Conservation (phyloP, 2,888 invertebrate species). For the Lordiphosa fenestrarum region DNA sequence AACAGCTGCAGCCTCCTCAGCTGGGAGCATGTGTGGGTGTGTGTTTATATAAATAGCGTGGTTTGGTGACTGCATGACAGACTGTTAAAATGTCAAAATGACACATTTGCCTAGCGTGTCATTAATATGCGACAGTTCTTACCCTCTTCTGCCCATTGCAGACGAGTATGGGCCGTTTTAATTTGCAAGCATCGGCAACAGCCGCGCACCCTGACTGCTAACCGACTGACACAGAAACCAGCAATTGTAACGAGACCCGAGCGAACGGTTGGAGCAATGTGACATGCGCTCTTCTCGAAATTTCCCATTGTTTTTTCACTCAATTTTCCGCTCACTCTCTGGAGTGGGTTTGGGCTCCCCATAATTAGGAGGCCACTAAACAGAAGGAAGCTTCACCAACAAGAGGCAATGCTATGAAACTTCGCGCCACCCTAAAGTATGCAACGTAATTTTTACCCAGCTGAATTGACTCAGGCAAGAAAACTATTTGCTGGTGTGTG, state of each 20-base stretch:
- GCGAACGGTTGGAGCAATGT: conserved; percentile 11
- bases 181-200: conserved; percentile 39
- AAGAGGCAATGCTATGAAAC: conserved; percentile 28
- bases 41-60: conserved; percentile 54
- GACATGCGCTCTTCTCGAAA: conserved; percentile 16
- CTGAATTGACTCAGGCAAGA: not conserved
- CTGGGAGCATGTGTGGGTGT: conserved; percentile 17
- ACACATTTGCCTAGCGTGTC: conserved; percentile 75
- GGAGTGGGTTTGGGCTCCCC: not conserved
- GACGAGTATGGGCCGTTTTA: conserved; percentile 28
- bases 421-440: conserved; percentile 16
- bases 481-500: conserved; percentile 15
- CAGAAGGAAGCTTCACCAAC: conserved; percentile 26
- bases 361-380: conserved; percentile 21
- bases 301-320: conserved; percentile 60
- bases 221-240: conserved; percentile 72
- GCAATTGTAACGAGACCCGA: conserved; percentile 23
- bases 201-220: conserved; percentile 57
- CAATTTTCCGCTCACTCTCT: conserved; percentile 7
- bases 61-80: conserved; percentile 67
- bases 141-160: not conserved
- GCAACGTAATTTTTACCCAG: conserved; percentile 18
- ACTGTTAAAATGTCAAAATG: conserved; percentile 75
- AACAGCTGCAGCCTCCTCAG: conserved; percentile 61
- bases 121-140: conserved; percentile 68